These are phyloP conservation scores for Strix uralensis DNA, from an alignment of 2,113 vertebrate genomes.

Conservation along the genomic window DNA sequence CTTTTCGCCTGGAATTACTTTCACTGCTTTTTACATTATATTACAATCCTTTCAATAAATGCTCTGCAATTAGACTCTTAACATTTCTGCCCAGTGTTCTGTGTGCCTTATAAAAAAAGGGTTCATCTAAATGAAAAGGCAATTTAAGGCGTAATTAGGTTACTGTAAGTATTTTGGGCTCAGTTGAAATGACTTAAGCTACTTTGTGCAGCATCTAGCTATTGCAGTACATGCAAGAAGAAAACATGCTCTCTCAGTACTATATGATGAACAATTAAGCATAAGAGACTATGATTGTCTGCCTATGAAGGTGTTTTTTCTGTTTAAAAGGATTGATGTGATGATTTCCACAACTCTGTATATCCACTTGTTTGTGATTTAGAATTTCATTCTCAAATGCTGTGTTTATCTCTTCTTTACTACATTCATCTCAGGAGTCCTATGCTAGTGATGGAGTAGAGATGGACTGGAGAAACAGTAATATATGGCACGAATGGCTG, in stretches of 20 bases:
- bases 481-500: accelerated
- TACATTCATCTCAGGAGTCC: neutral
- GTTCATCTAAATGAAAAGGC: neutral
- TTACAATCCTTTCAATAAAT: neutral
- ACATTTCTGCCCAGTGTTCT: neutral
- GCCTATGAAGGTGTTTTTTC: neutral
- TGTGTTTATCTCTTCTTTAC: neutral
- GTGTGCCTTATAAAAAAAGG: neutral
- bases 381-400: neutral
- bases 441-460: neutral
- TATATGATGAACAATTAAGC: neutral
- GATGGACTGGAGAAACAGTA: neutral
- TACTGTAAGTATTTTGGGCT: neutral
- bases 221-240: neutral
- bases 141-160: neutral
- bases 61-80: neutral
- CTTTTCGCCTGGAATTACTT: neutral
- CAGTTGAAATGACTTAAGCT: neutral
- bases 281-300: neutral
- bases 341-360: neutral
- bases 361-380: neutral
- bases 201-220: neutral
- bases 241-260: neutral
- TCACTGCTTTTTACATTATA: neutral
- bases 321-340: neutral